Evolutionary conservation across 2,888 invertebrate species (phyloP), one percentile per base, ranked within the genome.

Genomic region (Phymatocera aterrima): DNA sequence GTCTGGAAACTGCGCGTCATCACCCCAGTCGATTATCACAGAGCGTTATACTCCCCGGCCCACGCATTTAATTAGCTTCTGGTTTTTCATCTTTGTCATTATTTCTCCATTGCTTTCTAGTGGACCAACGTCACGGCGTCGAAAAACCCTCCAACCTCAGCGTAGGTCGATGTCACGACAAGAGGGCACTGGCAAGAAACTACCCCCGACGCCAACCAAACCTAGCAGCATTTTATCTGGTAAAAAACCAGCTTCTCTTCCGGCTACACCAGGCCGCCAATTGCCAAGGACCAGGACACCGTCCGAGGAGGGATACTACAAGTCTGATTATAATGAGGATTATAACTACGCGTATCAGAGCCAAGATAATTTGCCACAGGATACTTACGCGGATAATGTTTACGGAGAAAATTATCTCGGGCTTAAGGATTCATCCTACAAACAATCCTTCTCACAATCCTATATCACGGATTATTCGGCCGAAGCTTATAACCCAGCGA

Each of bases 281-380:
- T 89, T 92, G 84, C 93, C 92, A 82, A 86, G 86, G 82, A 87
- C 88, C 46, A 84, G 86, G 83, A 86, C 87, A 80, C 86, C 88
- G 82, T 87, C 87, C 78, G 87, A 90, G 81, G 88, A 90, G 83
- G 87, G 84, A 83, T 91, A 91, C 82, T 91, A 91, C 83, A 88
- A 89, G 81, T 89, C 88, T 82, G 91, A 91, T 81, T 94, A 94
- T 90, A 94, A 94, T 89, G 94, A 95, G 88, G 93, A 95, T 90
- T 94, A 94, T 88, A 95, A 94, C 89, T 94, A 94, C 89, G 94
- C 94, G 89, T 95, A 95, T 91, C 93, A 93, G 85, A 94, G 94
- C 90, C 93, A 93, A 85, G 94, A 94, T 89, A 94, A 94, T 90
- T 89, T 94, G 83, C 92, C 92, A 77, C 88, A 89, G 79, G 88